Percentiles rank a stretch among this genome's conserved stretches.
Evolutionary conservation across 2,113 vertebrate genomes (phyloP).

Genomic region (Hyperoodon ampullatus): DNA sequence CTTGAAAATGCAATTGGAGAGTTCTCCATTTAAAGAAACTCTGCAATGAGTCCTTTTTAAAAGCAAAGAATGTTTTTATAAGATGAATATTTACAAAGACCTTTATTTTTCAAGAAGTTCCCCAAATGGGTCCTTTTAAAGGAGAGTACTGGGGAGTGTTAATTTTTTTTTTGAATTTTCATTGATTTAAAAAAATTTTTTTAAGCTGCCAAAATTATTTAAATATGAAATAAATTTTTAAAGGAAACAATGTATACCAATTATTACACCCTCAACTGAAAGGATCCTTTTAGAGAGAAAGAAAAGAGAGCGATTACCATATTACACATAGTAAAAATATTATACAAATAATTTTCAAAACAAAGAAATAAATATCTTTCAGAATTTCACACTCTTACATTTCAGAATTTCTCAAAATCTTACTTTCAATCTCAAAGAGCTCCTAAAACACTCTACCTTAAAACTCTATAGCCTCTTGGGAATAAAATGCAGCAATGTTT

Average conservation of each 20-base stretch:
- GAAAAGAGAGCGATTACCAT: neutral
- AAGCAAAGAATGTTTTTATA: constrained; percentile 30
- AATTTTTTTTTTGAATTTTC: neutral
- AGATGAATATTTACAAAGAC: constrained; percentile 17
- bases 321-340: neutral
- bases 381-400: constrained; percentile 15
- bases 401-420: constrained; percentile 53
- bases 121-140: neutral
- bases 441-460: constrained; percentile 26
- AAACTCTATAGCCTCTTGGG: constrained; percentile 40
- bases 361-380: constrained; percentile 21
- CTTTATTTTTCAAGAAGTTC: constrained; percentile 49
- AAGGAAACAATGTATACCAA: neutral
- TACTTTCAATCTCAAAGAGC: constrained; percentile 44
- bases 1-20: constrained; percentile 45
- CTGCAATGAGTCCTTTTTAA: constrained; percentile 12
- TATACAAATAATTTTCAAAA: constrained; percentile 21
- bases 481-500: constrained; percentile 48
- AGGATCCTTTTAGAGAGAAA: neutral
- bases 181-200: neutral
- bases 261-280: constrained; percentile 3
- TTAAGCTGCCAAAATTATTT: constrained; percentile 28
- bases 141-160: neutral
- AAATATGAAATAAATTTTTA: neutral
- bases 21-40: constrained; percentile 35